Evolutionary conservation across 2,113 vertebrate species (phyloP).

Genomic region (Pseudorectes ferrugineus): DNA sequence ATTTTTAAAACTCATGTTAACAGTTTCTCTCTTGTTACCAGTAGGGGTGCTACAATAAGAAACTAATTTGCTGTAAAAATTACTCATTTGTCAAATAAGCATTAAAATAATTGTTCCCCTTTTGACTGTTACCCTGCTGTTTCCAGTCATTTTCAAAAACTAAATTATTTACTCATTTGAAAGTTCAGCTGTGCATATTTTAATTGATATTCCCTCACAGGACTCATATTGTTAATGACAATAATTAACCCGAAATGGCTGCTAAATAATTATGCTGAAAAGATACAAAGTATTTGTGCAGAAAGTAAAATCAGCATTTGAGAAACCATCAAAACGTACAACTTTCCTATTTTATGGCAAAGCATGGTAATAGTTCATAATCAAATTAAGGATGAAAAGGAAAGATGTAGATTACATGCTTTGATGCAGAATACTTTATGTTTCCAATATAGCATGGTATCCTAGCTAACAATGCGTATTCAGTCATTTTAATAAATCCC

Average conservation of each 20-base stretch:
- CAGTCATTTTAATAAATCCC: constrained; percentile 68
- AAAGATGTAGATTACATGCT: constrained; percentile 70
- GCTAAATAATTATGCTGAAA: constrained; percentile 91
- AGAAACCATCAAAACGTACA: constrained; percentile 75
- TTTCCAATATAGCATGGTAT: constrained; percentile 72
- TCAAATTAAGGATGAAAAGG: constrained; percentile 79
- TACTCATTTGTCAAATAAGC: constrained; percentile 93
- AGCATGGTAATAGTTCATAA: constrained; percentile 77
- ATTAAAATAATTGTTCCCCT: constrained; percentile 99
- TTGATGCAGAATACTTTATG: constrained; percentile 78
- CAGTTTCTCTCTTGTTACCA: constrained; percentile 77
- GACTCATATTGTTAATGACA: constrained; percentile 96
- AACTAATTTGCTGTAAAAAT: constrained; percentile 93
- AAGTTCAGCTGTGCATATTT: constrained; percentile 83
- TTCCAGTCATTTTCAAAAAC: constrained; percentile 92
- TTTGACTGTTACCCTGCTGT: constrained; percentile 96
- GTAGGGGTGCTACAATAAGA: constrained; percentile 87
- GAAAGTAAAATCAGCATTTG: constrained; percentile 80
- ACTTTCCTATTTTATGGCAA: constrained; percentile 75
- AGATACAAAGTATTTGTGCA: constrained; percentile 78
- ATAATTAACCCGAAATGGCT: constrained; percentile 97
- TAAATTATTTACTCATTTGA: constrained; percentile 94
- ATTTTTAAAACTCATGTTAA: constrained; percentile 76
- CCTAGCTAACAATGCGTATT: constrained; percentile 65
- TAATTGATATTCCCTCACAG: constrained; percentile 91